These are phyloP conservation scores for Cartodere bifasciata DNA, from an alignment of 2,888 invertebrate genomes.

Conservation along the genomic window DNA sequence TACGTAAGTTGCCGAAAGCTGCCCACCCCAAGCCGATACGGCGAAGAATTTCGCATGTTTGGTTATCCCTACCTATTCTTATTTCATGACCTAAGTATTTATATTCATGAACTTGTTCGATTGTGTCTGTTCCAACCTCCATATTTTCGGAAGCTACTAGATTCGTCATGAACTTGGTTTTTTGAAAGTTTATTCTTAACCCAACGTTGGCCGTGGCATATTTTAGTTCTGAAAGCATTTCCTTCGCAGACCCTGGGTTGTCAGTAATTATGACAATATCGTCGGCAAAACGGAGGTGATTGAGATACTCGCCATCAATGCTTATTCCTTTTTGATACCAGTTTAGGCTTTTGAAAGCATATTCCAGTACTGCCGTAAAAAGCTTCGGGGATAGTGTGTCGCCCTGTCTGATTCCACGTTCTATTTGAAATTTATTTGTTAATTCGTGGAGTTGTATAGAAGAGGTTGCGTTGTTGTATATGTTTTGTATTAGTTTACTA, in stretches of 20 bases:
- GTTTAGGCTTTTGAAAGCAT: slow-evolving; percentile 8
- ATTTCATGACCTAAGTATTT: no score
- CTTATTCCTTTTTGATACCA: slow-evolving; percentile 6
- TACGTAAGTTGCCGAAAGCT: no score
- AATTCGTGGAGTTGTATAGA: slow-evolving; percentile 7
- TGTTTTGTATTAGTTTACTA: slow-evolving; percentile 5
- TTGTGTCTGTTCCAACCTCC: no score
- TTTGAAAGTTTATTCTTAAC: slow-evolving; percentile 2
- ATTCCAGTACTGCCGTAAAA: slow-evolving; percentile 7
- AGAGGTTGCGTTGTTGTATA: slow-evolving; percentile 6
- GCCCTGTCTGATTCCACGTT: slow-evolving; percentile 7
- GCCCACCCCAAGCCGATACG: slow-evolving; percentile 3
- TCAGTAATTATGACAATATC: slow-evolving; percentile 6
- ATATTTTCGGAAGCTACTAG: no score
- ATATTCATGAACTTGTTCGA: no score
- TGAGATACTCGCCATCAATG: slow-evolving; percentile 8
- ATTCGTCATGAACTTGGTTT: slow-evolving; percentile 7
- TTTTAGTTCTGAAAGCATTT: not conserved
- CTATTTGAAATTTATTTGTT: slow-evolving; percentile 7
- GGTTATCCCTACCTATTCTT: no score
- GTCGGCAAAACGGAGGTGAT: slow-evolving; percentile 10
- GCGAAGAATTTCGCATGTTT: no score
- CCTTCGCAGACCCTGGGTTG: not conserved
- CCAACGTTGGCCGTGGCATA: not conserved
- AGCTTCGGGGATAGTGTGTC: slow-evolving; percentile 10